A percentile compares a stretch with the other conserved stretches of the same genome.
Evolutionary conservation across 30 jellyfish, hydroid and myxozoan genomes (phyloP).

Genomic region (Phacellophora camtschatica): DNA sequence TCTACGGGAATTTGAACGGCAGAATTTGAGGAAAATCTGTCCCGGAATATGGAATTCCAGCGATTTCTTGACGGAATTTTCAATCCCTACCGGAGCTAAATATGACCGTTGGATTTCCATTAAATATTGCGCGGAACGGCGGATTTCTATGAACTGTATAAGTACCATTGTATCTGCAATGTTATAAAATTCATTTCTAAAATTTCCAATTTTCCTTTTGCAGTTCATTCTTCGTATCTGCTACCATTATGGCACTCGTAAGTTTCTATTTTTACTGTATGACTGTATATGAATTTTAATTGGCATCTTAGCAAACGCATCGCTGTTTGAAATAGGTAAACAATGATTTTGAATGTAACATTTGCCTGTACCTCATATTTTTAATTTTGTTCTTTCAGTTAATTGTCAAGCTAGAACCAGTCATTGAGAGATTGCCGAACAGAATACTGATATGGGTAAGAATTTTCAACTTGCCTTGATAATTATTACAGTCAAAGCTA

Average conservation of each 20-base stretch:
- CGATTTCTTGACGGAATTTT: no score
- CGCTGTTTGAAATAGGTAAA: neutral
- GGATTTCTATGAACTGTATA: no score
- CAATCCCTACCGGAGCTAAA: no score
- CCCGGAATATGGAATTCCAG: no score
- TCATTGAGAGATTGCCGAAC: slow-evolving; percentile 72
- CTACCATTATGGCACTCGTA: slow-evolving; percentile 82
- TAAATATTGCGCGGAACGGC: no score
- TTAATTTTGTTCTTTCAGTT: slow-evolving; percentile 29
- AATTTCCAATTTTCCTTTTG: no score
- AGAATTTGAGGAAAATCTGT: no score
- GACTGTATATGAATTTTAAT: neutral
- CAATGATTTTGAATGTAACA: no score
- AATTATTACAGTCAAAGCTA: neutral
- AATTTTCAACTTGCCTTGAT: neutral
- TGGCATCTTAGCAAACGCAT: neutral
- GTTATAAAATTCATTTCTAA: no score
- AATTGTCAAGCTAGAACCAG: slow-evolving; percentile 60
- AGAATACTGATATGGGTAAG: slow-evolving; percentile 87
- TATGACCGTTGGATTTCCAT: no score
- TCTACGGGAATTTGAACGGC: no score
- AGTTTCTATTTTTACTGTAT: neutral
- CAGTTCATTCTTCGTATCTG: slow-evolving; percentile 95
- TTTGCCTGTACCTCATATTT: neutral
- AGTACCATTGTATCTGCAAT: neutral